Percentiles rank a stretch among this genome's conserved stretches.
These are phyloP conservation scores for Styela plicata DNA, from an alignment of 23 tunicate species.

Conservation along the genomic window DNA sequence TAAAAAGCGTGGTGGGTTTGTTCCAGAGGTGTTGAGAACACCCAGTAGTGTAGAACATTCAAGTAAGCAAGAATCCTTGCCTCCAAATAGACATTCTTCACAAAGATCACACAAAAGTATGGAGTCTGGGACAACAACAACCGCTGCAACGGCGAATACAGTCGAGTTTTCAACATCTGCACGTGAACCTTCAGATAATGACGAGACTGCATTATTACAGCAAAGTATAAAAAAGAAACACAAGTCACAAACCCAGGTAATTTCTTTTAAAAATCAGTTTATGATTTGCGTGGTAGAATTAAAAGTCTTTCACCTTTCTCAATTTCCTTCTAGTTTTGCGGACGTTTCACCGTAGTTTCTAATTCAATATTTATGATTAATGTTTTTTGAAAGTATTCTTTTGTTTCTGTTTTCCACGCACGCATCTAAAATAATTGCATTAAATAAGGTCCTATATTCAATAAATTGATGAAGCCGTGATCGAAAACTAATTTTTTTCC, in stretches of 20 bases:
- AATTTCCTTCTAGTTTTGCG: too few species aligned
- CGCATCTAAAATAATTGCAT: too few species aligned
- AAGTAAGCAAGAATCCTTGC: neutral
- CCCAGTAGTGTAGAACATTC: constrained; percentile 8
- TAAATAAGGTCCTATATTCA: too few species aligned
- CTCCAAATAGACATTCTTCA: neutral
- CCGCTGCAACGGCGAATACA: constrained; percentile 18
- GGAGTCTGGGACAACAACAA: constrained; percentile 4
- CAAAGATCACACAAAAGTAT: neutral
- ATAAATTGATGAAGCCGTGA: too few species aligned
- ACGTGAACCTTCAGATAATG: neutral
- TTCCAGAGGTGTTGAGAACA: constrained; percentile 43
- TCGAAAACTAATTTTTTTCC: too few species aligned
- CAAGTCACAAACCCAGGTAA: neutral
- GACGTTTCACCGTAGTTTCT: too few species aligned
- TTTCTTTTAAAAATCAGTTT: too few species aligned
- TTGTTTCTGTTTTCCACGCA: too few species aligned
- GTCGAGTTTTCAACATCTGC: constrained; percentile 1
- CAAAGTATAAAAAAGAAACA: neutral
- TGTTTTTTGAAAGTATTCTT: too few species aligned
- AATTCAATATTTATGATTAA: too few species aligned
- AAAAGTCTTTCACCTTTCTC: too few species aligned
- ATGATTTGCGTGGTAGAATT: too few species aligned
- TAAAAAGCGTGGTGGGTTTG: constrained; percentile 46
- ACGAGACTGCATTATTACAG: neutral